phyloP scores from a whole-genome alignment of 1,140 invertebrate species.

The Cydia splendana region DNA sequence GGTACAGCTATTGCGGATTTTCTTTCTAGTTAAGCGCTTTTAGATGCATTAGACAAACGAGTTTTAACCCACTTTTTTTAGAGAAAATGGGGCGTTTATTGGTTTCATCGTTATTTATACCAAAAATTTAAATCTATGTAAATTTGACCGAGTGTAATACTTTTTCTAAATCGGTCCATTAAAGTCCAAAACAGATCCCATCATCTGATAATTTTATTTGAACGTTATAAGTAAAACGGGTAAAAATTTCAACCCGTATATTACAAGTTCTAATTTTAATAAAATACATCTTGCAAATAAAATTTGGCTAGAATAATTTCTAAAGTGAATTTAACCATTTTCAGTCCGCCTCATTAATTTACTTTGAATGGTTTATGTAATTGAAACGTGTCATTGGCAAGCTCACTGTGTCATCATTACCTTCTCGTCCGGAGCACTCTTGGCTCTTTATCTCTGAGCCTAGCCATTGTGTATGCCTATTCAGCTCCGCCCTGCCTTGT shows the following conservation, averaged over 20 bases:
- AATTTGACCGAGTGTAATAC: too few species aligned
- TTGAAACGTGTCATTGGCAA: not conserved
- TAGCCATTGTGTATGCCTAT: not conserved
- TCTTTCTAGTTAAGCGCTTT: not conserved
- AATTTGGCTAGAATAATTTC: not conserved
- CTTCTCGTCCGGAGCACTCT: not conserved
- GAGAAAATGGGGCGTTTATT: not conserved
- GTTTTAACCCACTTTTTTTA: not conserved
- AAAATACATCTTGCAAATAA: not conserved
- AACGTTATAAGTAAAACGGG: too few species aligned
- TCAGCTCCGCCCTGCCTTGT: not conserved
- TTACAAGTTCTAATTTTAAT: too few species aligned
- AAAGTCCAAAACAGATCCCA: too few species aligned
- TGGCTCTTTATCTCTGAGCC: not conserved
- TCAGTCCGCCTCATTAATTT: not conserved
- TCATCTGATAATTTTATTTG: too few species aligned
- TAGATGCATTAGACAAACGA: not conserved
- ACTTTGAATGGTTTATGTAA: not conserved
- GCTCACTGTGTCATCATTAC: not conserved
- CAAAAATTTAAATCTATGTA: too few species aligned
- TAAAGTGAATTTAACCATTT: not conserved
- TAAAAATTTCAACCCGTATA: too few species aligned
- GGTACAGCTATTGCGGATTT: slow-evolving; percentile 16
- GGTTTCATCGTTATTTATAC: not conserved
- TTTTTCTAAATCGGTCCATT: too few species aligned